Conservation (phyloP, 2,113 vertebrate species). For the Pandion haliaetus region DNA sequence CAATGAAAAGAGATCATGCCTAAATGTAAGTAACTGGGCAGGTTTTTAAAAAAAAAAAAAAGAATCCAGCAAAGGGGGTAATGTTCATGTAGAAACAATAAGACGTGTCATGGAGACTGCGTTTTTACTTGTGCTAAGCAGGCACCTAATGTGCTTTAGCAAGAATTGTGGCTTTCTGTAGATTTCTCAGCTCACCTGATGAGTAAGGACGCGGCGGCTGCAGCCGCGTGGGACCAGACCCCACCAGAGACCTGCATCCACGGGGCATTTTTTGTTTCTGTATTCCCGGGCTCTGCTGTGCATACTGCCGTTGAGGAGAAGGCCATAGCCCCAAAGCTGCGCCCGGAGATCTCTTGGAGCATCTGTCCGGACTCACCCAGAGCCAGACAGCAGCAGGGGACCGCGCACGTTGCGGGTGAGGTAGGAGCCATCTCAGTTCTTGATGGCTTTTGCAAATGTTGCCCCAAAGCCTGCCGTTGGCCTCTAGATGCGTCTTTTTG, state of each 20-base stretch:
- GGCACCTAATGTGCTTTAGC: background rate
- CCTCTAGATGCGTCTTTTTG: background rate
- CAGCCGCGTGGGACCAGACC: rapidly evolving
- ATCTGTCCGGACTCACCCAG: background rate
- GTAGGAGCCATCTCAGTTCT: background rate
- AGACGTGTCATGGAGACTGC: rapidly evolving
- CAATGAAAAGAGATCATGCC: background rate
- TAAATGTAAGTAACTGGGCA: background rate
- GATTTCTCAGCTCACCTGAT: background rate
- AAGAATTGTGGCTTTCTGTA: background rate
- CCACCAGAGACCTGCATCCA: rapidly evolving
- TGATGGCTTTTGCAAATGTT: background rate
- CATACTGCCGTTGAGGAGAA: rapidly evolving
- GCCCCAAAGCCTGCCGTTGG: background rate
- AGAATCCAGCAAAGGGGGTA: rapidly evolving
- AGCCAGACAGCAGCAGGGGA: background rate
- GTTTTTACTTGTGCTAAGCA: background rate
- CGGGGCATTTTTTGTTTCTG: background rate
- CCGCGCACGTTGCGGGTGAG: rapidly evolving
- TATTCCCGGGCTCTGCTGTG: background rate
- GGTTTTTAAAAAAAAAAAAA: background rate
- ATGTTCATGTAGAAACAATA: background rate
- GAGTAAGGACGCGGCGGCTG: rapidly evolving
- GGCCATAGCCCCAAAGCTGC: background rate
- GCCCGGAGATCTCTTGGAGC: background rate